These are phyloP conservation scores for Cebidichthys violaceus DNA, from an alignment of 2,113 vertebrate species.

Conservation along the genomic window DNA sequence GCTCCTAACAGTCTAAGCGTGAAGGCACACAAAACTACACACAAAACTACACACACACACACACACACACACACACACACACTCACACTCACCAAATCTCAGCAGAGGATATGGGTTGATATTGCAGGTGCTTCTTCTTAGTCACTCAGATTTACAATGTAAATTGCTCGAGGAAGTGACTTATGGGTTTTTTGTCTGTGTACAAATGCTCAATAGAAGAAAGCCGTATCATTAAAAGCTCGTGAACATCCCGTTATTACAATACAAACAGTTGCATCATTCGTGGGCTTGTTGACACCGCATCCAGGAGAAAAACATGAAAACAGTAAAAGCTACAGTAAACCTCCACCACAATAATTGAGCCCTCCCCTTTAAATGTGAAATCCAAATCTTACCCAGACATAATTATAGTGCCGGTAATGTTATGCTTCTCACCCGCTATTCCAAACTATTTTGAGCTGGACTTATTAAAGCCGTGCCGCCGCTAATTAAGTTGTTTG, in stretches of 20 bases:
- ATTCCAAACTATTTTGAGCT: conserved; percentile 74
- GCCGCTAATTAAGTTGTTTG: conserved; percentile 82
- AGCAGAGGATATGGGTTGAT: neutral
- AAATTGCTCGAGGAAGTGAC: neutral
- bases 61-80: neutral
- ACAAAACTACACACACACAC: neutral
- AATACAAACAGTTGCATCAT: conserved; percentile 8
- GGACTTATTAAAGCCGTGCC: conserved; percentile 73
- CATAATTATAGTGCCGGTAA: conserved; percentile 67
- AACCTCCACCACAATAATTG: conserved; percentile 43
- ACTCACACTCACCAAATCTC: neutral
- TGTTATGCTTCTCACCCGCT: conserved; percentile 56
- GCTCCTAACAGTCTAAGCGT: conserved; percentile 8
- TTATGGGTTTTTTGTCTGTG: neutral
- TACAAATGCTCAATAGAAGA: neutral
- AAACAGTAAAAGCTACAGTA: conserved; percentile 22
- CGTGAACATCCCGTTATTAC: conserved; percentile 3
- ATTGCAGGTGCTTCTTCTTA: neutral
- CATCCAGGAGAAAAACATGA: conserved; percentile 18
- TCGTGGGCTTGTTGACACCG: conserved; percentile 26
- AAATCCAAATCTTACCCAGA: conserved; percentile 50
- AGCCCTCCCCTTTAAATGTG: conserved; percentile 36
- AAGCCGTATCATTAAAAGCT: neutral
- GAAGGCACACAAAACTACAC: neutral
- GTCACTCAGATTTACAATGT: neutral